Percentiles rank a stretch among this genome's conserved stretches.
phyloP scores from a whole-genome alignment of 2,797 vertebrate species.

The Sebastes jordani region DNA sequence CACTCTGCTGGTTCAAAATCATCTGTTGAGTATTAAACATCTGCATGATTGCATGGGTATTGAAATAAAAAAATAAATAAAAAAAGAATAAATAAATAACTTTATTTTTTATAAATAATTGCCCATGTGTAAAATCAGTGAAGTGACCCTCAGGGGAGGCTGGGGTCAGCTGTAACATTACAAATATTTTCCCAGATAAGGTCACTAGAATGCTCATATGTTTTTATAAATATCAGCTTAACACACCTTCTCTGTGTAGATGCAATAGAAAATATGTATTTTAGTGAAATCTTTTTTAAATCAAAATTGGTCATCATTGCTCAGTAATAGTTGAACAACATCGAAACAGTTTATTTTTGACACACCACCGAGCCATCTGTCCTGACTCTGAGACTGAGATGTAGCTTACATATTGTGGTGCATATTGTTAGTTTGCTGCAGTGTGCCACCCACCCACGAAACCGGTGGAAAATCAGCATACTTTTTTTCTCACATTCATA shows the following conservation, averaged over 20 bases:
- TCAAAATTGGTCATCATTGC: too few species aligned
- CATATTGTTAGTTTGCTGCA: conserved; percentile 33
- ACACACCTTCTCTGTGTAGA: not conserved
- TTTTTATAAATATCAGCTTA: too few species aligned
- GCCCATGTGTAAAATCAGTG: too few species aligned
- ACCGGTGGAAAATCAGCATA: conserved; percentile 1
- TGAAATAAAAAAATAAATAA: too few species aligned
- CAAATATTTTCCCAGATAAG: not conserved
- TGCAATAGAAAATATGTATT: not conserved
- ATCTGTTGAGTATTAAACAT: too few species aligned
- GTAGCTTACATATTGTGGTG: not conserved
- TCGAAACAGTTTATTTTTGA: not conserved
- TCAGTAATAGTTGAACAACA: not conserved
- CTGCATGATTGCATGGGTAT: too few species aligned
- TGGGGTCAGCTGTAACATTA: not conserved
- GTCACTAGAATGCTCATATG: too few species aligned
- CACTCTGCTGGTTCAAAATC: too few species aligned
- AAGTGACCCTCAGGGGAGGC: not conserved
- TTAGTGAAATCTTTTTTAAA: not conserved
- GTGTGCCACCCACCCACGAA: not conserved
- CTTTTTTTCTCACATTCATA: not conserved
- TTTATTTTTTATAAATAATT: too few species aligned
- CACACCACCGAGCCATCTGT: conserved; percentile 4
- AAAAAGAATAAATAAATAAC: too few species aligned
- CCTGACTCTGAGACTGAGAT: not conserved